phyloP scores from a whole-genome alignment of 2,113 vertebrate genomes.

The Scomber scombrus region DNA sequence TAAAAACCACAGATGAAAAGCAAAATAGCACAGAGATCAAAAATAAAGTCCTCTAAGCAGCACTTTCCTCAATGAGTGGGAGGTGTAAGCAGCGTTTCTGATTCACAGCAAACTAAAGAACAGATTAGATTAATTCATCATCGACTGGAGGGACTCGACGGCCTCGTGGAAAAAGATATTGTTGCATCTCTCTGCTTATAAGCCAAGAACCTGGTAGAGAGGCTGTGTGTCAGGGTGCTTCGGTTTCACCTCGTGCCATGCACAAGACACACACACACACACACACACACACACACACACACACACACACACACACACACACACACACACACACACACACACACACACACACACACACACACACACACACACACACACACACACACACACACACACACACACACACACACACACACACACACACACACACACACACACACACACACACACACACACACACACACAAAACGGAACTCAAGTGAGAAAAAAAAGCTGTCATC shows the following conservation, averaged over 20 bases:
- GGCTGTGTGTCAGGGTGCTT: slow-evolving; percentile 36
- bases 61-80: slow-evolving; percentile 14
- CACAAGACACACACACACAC: not conserved
- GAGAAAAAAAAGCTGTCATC: slow-evolving; percentile 6
- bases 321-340: too few relatives aligned
- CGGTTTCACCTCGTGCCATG: slow-evolving; percentile 21
- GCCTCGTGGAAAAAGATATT: slow-evolving; percentile 28
- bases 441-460: too few relatives aligned
- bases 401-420: too few relatives aligned
- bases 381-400: not conserved
- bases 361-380: not conserved
- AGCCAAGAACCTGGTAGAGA: slow-evolving; percentile 33
- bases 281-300: not conserved
- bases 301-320: too few relatives aligned
- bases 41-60: not conserved
- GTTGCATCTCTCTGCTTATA: slow-evolving; percentile 27
- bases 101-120: slow-evolving; percentile 25
- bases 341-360: too few relatives aligned
- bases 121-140: slow-evolving; percentile 56
- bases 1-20: not conserved
- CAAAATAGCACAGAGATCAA: not conserved
- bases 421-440: too few relatives aligned
- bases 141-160: slow-evolving; percentile 33
- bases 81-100: slow-evolving; percentile 12
- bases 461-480: too few relatives aligned